Evolutionary conservation across 1,140 invertebrate species (phyloP), one percentile per base, ranked within the genome.

Genomic region (Aphidius gifuensis): DNA sequence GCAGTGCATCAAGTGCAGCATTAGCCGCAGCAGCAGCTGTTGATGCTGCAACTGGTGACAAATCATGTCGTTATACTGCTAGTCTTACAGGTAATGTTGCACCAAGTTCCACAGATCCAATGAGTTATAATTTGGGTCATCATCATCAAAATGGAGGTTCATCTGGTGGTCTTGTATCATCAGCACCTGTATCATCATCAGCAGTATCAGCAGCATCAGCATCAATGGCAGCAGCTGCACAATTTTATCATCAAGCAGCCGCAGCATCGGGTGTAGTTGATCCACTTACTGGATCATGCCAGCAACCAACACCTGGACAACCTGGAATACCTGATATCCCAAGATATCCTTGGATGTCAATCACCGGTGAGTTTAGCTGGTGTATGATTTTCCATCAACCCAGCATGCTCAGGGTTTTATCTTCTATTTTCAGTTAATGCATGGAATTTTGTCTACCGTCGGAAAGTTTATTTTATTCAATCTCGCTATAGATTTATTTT

Each of bases 341-440:
- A 11, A 86, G 93, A 74, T 96, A 96, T 80, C 93, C 94, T n/a
- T 96, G 94, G 94, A 96, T 96, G 93, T 93, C 93, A 69, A 93
- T 96, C 78, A 94, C 93, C 84, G 94, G 94, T 96, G 87, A 90
- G 86, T 86, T 23, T 4, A 43, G 8, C 49, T 48, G 21, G 16
- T 42, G 9, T 32, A 32, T 16, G 23, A 32, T 32, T 32, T 32
- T 32, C 1, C 23, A 32, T 32, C 23, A 1, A 32, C 23, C 23
- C 23, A 32, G 23, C 23, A 32, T 32, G 23, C 23, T 32, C 23
- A 32, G 23, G 23, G 23, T 32, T 32, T 32, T 3, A 3, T 32
- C 4, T 32, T 32, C 2, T 32, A 32, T 32, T 32, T 32, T 32
- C 4, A 32, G 23, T 32, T 32, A 4, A 32, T 32, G 23, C 23